Conservation (phyloP, 2,113 vertebrate genomes). For the Paramisgurnus dabryanus region DNA sequence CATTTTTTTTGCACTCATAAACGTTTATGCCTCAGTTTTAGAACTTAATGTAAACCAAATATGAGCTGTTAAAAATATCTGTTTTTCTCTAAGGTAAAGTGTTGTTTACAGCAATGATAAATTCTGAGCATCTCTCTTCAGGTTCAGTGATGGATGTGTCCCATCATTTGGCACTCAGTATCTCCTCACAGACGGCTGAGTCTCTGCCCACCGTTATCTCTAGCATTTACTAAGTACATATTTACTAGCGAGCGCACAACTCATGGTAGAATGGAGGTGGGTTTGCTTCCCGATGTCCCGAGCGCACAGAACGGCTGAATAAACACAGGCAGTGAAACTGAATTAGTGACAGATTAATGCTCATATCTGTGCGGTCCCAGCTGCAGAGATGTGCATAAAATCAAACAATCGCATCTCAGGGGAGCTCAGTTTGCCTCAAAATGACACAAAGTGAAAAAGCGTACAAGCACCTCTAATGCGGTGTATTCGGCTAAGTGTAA, state of each 20-base stretch:
- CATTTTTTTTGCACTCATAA: too few species aligned
- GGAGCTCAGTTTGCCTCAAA: not conserved
- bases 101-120: conserved; percentile 35
- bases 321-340: conserved; percentile 28
- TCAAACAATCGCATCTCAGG: not conserved
- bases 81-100: not conserved
- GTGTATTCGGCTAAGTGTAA: conserved; percentile 3
- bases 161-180: conserved; percentile 63
- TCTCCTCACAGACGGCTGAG: conserved; percentile 64
- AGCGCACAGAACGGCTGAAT: conserved; percentile 54
- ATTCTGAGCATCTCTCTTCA: conserved; percentile 56
- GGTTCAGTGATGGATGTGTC: conserved; percentile 57
- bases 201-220: conserved; percentile 57
- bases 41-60: too few species aligned
- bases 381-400: not conserved
- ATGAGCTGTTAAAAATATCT: not conserved
- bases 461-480: not conserved
- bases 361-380: not conserved
- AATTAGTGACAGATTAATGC: conserved; percentile 3
- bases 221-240: conserved; percentile 64
- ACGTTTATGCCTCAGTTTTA: too few species aligned
- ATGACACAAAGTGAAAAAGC: not conserved
- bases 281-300: conserved; percentile 49
- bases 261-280: conserved; percentile 53
- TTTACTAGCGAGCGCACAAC: conserved; percentile 66